Evolutionary conservation across 2,888 invertebrate species (phyloP).

Genomic region (Saturnia pavonia): DNA sequence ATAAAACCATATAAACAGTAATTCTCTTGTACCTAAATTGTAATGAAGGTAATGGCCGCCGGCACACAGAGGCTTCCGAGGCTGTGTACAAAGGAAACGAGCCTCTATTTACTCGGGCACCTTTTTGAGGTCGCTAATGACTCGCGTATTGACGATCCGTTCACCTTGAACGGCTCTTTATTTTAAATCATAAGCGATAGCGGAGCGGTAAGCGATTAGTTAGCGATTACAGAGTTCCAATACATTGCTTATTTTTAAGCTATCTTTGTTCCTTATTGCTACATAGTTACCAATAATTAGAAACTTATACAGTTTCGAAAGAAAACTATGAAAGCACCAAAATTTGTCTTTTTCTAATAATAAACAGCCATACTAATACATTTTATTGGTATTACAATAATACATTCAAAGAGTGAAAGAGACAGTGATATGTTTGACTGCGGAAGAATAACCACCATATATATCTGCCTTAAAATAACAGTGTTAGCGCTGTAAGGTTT

Average conservation of each 20-base stretch:
- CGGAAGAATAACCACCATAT: too few relatives aligned
- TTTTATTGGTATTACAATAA: too few relatives aligned
- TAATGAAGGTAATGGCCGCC: conserved; percentile 13
- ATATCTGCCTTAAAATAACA: too few relatives aligned
- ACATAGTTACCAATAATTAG: too few relatives aligned
- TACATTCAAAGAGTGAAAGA: too few relatives aligned
- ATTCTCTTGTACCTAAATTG: conserved; percentile 18
- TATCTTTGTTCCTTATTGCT: not conserved
- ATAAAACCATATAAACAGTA: conserved; percentile 8
- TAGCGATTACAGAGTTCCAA: too few relatives aligned
- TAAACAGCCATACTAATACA: too few relatives aligned
- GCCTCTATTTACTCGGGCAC: conserved; percentile 24
- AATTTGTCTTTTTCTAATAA: too few relatives aligned
- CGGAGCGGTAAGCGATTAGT: conserved; percentile 23
- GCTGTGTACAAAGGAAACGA: conserved; percentile 17
- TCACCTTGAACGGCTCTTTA: conserved; percentile 55
- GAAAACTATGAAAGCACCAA: too few relatives aligned
- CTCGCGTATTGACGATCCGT: conserved; percentile 64
- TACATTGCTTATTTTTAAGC: not conserved
- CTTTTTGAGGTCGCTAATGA: conserved; percentile 53
- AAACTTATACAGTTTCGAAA: too few relatives aligned
- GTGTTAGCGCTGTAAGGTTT: too few relatives aligned
- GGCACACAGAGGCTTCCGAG: conserved; percentile 11
- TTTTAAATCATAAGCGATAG: conserved; percentile 29
- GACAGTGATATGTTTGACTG: too few relatives aligned